Conservation (phyloP, 2,113 vertebrate species). For the Pollimyrus isidori region DNA sequence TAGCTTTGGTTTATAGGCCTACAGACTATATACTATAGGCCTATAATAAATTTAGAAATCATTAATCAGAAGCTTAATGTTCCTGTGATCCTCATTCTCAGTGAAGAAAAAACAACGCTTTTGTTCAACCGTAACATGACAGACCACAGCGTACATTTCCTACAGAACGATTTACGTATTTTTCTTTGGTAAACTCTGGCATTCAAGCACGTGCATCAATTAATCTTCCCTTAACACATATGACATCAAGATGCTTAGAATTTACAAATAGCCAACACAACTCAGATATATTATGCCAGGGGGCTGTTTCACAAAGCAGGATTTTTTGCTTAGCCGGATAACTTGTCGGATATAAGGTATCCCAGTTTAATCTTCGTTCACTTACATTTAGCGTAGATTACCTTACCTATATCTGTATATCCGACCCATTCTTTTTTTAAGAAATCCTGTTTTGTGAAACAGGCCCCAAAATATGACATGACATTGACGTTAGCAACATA, state of each 20-base stretch:
- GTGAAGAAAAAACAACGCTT: neutral
- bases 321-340: too few relatives aligned
- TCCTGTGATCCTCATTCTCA: neutral
- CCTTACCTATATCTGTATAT: too few relatives aligned
- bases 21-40: neutral
- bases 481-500: neutral
- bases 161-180: neutral
- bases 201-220: neutral
- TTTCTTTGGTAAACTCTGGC: neutral
- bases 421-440: neutral
- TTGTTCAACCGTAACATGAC: neutral
- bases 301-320: neutral
- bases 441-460: neutral
- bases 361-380: too few relatives aligned
- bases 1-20: neutral
- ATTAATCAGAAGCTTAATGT: neutral
- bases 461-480: neutral
- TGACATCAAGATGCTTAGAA: neutral
- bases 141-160: neutral
- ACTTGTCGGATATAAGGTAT: too few relatives aligned
- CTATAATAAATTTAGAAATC: neutral
- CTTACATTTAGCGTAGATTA: too few relatives aligned
- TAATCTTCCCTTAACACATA: neutral
- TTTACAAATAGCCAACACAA: neutral
- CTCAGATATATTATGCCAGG: neutral